phyloP scores from a whole-genome alignment of 2,797 vertebrate genomes.

The Chiroxiphia lanceolata region DNA sequence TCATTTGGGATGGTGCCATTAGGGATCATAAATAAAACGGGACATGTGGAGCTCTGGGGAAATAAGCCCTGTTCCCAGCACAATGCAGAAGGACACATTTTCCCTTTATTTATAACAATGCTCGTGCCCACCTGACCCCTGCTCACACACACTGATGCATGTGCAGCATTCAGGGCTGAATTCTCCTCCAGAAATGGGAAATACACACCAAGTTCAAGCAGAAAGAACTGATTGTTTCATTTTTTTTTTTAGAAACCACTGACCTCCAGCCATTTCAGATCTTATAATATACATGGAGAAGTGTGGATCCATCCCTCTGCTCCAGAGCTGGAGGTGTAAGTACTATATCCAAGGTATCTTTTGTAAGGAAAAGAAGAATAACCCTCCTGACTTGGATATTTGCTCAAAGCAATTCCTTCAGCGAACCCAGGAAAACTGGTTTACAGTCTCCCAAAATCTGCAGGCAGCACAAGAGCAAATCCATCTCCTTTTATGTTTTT shows the following conservation, averaged over 20 bases:
- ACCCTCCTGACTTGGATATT: background rate
- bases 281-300: background rate
- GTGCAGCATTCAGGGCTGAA: background rate
- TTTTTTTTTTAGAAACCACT: background rate
- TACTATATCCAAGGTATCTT: background rate
- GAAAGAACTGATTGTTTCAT: background rate
- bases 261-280: background rate
- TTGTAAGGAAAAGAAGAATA: background rate
- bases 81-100: background rate
- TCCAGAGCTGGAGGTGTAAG: background rate
- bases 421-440: background rate
- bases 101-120: slow-evolving; percentile 19
- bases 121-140: slow-evolving; percentile 23
- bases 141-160: background rate
- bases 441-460: background rate
- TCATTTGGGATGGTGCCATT: slow-evolving; percentile 35
- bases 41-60: slow-evolving; percentile 10
- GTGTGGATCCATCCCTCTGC: background rate
- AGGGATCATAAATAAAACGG: slow-evolving; percentile 54
- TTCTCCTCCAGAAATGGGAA: background rate
- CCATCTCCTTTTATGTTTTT: slow-evolving; percentile 16
- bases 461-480: background rate
- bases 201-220: background rate
- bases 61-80: slow-evolving; percentile 9
- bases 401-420: background rate